Evolutionary conservation across 1,140 invertebrate species (phyloP).

Genomic region (Scylla paramamosain): DNA sequence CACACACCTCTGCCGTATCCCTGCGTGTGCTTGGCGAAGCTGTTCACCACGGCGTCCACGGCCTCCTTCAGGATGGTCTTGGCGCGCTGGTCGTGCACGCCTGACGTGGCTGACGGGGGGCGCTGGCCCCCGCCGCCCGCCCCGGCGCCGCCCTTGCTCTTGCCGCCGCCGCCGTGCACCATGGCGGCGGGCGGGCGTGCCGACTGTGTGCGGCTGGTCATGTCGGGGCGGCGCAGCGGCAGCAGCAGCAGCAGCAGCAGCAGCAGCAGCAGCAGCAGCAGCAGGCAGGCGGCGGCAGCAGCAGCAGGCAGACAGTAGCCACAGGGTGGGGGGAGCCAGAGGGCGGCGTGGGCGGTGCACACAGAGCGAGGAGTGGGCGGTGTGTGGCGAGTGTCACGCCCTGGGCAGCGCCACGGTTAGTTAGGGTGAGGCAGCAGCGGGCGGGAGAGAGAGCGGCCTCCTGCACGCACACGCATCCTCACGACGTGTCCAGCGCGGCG

Average conservation of each 20-base stretch:
- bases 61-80: slow-evolving; percentile 88
- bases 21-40: slow-evolving; percentile 89
- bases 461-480: slow-evolving; percentile 73
- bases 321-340: neutral
- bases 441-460: slow-evolving; percentile 49
- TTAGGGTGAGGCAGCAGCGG: neutral
- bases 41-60: slow-evolving; percentile 89
- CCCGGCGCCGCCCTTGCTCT: slow-evolving; percentile 60
- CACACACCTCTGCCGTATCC: slow-evolving; percentile 86
- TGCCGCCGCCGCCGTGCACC: slow-evolving; percentile 76
- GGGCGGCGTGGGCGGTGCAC: neutral
- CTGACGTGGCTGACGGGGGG: slow-evolving; percentile 75
- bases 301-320: slow-evolving; percentile 28
- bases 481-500: slow-evolving; percentile 69
- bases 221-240: slow-evolving; percentile 42
- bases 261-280: slow-evolving; percentile 63
- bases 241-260: slow-evolving; percentile 61
- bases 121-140: slow-evolving; percentile 59
- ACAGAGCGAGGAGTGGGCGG: too few species aligned
- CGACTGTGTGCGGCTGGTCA: slow-evolving; percentile 76
- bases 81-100: slow-evolving; percentile 83
- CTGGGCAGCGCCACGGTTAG: too few species aligned
- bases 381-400: too few species aligned
- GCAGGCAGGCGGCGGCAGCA: slow-evolving; percentile 38
- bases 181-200: slow-evolving; percentile 72